Evolutionary conservation across 1,140 invertebrate species (phyloP), one percentile per base, ranked within the genome.

Genomic region (Meteorus sp.): DNA sequence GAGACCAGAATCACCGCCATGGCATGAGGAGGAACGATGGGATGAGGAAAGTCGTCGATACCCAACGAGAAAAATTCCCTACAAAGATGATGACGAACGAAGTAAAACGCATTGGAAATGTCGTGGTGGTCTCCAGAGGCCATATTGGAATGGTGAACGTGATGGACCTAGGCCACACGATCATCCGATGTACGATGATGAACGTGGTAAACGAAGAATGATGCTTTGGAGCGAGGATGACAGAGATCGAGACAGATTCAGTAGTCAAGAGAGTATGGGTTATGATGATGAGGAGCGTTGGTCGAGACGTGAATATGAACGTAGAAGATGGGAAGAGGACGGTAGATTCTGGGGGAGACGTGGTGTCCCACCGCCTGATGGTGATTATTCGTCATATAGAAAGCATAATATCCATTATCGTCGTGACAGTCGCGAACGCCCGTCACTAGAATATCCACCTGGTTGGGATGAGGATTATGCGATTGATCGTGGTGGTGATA

Each of bases 201-300:
- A 80, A 54, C 72, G 74, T 5, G 59, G 72, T 3, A 74, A 75
- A 57, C 53, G 72, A 19, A 73, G 76, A 50, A 70, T 76, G 64
- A 63, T 71, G 48, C 51, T 75, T 4, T 78, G 75, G 74, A 76
- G 62, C 27, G 76, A 78, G 19, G 78, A 80, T n/a, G 77, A 71
- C 15, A 50, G 47, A 22, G 65, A 67, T 20, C 43, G 75, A 43
- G 65, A 71, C 0, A 59, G 81, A 69, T 83, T 84, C 44, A 74
- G 81, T 23, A 83, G 80, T 48, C 83, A 85, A 50, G 83, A 82
- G 62, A 80, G 76, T 39, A 78, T 79, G 72, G 79, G 83, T 19
- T 71, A 85, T 74, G 65, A 79, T 70, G 68, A 83, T 63, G 67
- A 69, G 45, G 73, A 81, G 58, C 66, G 74, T 53, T 71, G 77